A percentile compares a stretch with the other conserved stretches of the same genome.
Evolutionary conservation across 2,888 invertebrate genomes (phyloP).

Genomic region (Hydrotaea diabolus): DNA sequence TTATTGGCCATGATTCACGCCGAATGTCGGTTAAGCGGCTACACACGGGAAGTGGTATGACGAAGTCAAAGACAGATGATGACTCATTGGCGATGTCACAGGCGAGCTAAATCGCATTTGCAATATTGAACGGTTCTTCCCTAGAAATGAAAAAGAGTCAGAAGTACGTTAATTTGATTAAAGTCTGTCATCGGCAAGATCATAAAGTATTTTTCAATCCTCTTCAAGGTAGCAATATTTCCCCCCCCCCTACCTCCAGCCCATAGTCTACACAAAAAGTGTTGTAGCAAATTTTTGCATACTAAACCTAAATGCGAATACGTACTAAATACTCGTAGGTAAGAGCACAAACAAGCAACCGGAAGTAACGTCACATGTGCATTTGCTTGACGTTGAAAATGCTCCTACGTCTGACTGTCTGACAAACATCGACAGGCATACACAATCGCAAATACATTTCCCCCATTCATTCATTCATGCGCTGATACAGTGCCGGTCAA

Average conservation of each 20-base stretch:
- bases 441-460: not conserved
- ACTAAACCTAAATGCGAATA: slow-evolving; percentile 70
- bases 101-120: not conserved
- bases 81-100: not conserved
- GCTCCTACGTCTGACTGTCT: slow-evolving; percentile 47
- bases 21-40: not conserved
- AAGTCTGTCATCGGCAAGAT: not conserved
- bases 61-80: not conserved
- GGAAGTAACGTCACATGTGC: slow-evolving; percentile 77
- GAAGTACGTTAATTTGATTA: no score
- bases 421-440: not conserved
- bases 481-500: not conserved
- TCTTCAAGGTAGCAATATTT: no score
- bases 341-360: slow-evolving; percentile 67
- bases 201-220: not conserved
- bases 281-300: slow-evolving; percentile 7
- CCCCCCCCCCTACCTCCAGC: not conserved
- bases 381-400: slow-evolving; percentile 47
- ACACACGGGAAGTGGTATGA: not conserved
- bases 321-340: not conserved
- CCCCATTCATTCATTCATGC: not conserved
- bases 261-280: no score
- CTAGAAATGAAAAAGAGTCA: no score
- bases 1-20: slow-evolving; percentile 22
- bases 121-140: no score